A percentile compares a stretch with the other conserved stretches of the same genome.
These are phyloP conservation scores for Ceratina calcarata DNA, from an alignment of 1,140 invertebrate genomes.

Conservation along the genomic window DNA sequence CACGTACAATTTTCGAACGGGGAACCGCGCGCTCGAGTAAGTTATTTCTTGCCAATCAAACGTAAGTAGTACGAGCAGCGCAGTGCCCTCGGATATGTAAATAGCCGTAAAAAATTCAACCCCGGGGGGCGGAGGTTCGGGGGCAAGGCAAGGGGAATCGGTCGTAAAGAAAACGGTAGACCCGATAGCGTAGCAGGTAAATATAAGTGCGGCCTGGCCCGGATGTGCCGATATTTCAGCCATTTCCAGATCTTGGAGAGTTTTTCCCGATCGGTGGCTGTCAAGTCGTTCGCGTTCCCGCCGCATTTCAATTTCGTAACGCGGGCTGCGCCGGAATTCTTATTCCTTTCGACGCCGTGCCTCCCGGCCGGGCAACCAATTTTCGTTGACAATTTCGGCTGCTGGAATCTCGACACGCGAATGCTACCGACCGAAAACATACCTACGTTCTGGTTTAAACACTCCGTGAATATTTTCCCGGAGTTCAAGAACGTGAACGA, in stretches of 20 bases:
- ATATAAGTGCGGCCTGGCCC: constrained; percentile 54
- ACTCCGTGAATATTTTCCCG: constrained; percentile 5
- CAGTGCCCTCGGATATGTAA: constrained; percentile 52
- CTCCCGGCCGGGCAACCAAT: constrained; percentile 20
- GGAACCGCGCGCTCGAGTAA: not conserved
- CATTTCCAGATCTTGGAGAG: constrained; percentile 48
- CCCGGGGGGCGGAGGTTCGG: not conserved
- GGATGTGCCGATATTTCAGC: constrained; percentile 64
- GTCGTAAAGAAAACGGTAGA: constrained; percentile 55
- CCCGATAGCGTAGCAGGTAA: constrained; percentile 31
- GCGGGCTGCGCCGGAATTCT: constrained; percentile 44
- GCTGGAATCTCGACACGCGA: not conserved
- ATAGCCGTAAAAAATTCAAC: constrained; percentile 64
- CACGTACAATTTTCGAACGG: not conserved
- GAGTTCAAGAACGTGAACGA: no score
- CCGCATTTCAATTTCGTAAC: constrained; percentile 59
- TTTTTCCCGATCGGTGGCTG: constrained; percentile 44
- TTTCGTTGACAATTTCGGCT: constrained; percentile 51
- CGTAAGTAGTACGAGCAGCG: constrained; percentile 32
- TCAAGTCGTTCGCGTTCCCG: constrained; percentile 47
- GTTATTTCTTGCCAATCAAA: constrained; percentile 49
- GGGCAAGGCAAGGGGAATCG: not conserved
- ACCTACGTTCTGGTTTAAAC: not conserved
- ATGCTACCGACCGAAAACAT: not conserved
- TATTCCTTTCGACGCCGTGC: constrained; percentile 47